These are phyloP conservation scores for Campoletis sonorensis DNA, from an alignment of 1,140 invertebrate genomes.

Conservation along the genomic window DNA sequence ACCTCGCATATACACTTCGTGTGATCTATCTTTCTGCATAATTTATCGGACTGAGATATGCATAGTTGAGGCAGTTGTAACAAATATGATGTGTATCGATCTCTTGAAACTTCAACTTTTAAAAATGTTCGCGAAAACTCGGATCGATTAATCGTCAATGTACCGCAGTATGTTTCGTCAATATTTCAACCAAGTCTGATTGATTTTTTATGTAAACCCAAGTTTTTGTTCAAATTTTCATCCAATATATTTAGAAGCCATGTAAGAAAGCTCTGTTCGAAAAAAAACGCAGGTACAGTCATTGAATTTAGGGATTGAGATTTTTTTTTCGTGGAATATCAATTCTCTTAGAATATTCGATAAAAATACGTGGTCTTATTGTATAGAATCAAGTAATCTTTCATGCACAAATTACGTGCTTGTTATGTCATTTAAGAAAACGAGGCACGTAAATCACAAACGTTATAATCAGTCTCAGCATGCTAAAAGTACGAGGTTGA, in stretches of 20 bases:
- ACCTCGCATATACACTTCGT: not conserved
- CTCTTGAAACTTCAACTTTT: not conserved
- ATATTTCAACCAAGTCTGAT: too few relatives aligned
- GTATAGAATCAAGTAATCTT: too few relatives aligned
- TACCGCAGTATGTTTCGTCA: too few relatives aligned
- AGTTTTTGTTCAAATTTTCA: too few relatives aligned
- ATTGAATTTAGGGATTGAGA: too few relatives aligned
- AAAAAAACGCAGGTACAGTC: too few relatives aligned
- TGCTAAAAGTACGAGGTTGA: not conserved
- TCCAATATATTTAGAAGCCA: too few relatives aligned
- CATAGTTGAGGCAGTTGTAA: not conserved
- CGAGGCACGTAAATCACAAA: constrained; percentile 18
- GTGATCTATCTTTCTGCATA: not conserved
- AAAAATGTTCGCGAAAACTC: not conserved
- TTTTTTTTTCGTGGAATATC: too few relatives aligned
- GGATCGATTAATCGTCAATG: not conserved
- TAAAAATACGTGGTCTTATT: constrained; percentile 1
- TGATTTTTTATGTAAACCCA: too few relatives aligned
- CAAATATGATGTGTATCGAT: not conserved
- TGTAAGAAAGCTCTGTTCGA: too few relatives aligned
- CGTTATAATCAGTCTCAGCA: constrained; percentile 14
- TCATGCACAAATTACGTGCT: not conserved
- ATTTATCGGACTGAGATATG: not conserved
- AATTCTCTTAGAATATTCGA: not conserved
- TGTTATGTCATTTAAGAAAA: constrained; percentile 4